Evolutionary conservation across 1,140 invertebrate species (phyloP), one percentile per base, ranked within the genome.

Genomic region (Brachionus paranguensis): DNA sequence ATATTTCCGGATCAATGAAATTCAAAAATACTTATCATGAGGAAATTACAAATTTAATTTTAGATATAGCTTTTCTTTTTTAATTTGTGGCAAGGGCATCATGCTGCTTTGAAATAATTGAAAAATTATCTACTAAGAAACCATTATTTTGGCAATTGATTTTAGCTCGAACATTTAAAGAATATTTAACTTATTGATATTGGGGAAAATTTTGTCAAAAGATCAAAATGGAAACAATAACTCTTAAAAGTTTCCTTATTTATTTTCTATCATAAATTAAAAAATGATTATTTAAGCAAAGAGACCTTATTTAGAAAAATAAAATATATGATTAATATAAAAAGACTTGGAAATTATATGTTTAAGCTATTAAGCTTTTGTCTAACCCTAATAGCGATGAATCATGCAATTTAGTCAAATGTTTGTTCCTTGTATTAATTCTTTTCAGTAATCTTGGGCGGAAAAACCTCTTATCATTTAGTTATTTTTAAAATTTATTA

Each of bases 31-130:
- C 33, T 33, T 33, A 41, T 68, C 33, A 4, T 33, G 12, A 68
- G 65, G 65, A 68, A 68, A 68, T 68, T 68, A 68, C 27, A 68
- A 60, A 60, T 60, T 60, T 17, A 60, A 60, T 60, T 20, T 60
- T 60, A 10, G 3, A 60, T 60, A 10, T 60, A 24, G 53, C 17
- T 60, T 6, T 10, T 60, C 20, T 7, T 8, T 8, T 10, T 55
- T 55, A 20, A 55, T 55, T 55, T 55, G 2, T 60, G 7, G n/a
- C 8, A 60, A 20, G 20, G 53, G 20, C 20, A 60, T 10, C 53
- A 60, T 60, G 53, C 53, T 60, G 53, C n/a, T 60, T 24, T 60
- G 53, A 24, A 60, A 20, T 20, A 60, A 60, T 60, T 60, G 17
- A 60, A 60, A 60, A 60, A 60, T 60, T 20, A 60, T 20, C 53